phyloP scores from a whole-genome alignment of 2,113 vertebrate genomes.

The Bujurquina vittata region DNA sequence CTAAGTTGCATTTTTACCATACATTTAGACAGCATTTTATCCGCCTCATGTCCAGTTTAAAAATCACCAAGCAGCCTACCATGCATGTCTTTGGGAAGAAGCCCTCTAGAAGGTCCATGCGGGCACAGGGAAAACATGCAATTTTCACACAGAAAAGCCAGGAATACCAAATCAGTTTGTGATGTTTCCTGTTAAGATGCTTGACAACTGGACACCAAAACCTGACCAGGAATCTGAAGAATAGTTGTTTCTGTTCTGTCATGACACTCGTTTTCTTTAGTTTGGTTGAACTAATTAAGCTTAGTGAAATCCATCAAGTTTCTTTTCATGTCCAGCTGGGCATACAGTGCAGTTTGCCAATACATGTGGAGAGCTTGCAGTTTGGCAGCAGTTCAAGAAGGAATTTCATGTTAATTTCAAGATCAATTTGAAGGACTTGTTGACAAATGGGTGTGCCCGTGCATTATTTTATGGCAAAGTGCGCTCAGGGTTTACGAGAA shows the following conservation, averaged over 20 bases:
- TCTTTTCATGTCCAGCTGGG: not conserved
- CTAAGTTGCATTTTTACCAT: not conserved
- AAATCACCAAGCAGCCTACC: not conserved
- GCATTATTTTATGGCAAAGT: conserved; percentile 29
- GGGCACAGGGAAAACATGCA: not conserved
- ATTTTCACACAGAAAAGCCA: not conserved
- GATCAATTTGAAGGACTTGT: conserved; percentile 3
- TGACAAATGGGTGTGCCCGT: conserved; percentile 9
- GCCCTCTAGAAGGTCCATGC: not conserved
- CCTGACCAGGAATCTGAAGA: not conserved
- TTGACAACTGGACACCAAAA: not conserved
- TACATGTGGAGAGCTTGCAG: not conserved
- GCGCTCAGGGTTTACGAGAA: conserved; percentile 22
- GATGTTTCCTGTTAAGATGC: not conserved
- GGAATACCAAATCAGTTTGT: not conserved
- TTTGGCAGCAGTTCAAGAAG: conserved; percentile 24
- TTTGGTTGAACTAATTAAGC: not conserved
- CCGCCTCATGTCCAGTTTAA: not conserved
- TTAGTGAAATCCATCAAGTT: not conserved
- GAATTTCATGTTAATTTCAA: not conserved
- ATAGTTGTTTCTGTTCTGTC: not conserved
- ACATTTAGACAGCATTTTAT: not conserved
- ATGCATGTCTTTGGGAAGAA: not conserved
- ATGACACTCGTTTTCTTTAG: not conserved
- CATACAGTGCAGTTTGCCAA: not conserved